Base-by-base conservation (phyloP, 1,140 invertebrate species). In the Drosophila biarmipes region DNA sequence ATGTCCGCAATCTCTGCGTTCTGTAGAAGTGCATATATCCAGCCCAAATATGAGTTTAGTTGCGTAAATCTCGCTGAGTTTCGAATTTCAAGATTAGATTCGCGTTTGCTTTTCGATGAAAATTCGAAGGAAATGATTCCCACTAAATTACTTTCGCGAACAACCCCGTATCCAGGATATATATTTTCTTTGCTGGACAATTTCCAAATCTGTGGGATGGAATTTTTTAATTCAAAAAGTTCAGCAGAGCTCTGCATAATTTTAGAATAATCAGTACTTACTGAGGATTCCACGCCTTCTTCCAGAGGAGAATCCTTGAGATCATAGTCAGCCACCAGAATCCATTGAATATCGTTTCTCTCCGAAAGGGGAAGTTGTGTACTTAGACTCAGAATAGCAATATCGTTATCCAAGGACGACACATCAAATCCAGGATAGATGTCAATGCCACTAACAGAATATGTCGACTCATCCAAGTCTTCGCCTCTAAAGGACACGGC, bases 21-120 rank as follows among this genome's bases (percentile, higher is more conserved):
- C 55, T 74, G 51, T 31, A 74, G 17, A 52, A 75, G 74, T 21
- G n/a, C 11, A 52, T 75, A 75, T 40, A 75, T 75, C 72, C 72
- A 74, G 29, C 46, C 45, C 2, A 66, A 45, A 15, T 75, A 75
- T 2, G 59, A 40, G 24, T 17, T 53, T 34, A 75, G 24, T 45
- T 21, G 31, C 7, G 58, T 51, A 27, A 74, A 15, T 37, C 29
- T 64, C 12, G 56, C 45, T 31, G 4, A 12, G 11, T 24, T 27
- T 11, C 27, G 45, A 38, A 14, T 14, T 29, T 58, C 15, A 17
- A 43, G 14, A 21, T 51, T 49, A 27, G n/a, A 29, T 24, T 57
- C 43, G 4, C 29, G 27, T 35, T 34, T 37, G 12, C 31, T 48
- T 31, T 42, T n/a, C 11, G 29, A 40, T 12, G 21, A 11, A 31